Conservation (phyloP, 2,797 vertebrate species). For the Schizothorax lantsangensis region DNA sequence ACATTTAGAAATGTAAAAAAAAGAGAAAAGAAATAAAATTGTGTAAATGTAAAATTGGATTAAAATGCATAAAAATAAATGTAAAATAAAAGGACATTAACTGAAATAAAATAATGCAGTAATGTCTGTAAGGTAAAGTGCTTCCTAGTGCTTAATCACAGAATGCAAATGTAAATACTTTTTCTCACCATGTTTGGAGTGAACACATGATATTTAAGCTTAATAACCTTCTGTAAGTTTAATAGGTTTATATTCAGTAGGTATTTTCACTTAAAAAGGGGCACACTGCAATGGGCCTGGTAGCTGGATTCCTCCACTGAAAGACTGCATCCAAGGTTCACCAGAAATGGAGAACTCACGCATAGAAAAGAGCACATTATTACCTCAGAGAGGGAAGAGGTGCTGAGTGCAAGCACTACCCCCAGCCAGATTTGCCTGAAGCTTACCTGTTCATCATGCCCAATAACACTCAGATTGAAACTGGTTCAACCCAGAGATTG, state of each 20-base stretch:
- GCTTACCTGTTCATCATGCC: background rate
- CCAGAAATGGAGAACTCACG: background rate
- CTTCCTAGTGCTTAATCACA: background rate
- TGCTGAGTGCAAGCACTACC: background rate
- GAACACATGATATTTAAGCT: background rate
- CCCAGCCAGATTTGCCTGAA: background rate
- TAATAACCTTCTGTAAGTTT: background rate
- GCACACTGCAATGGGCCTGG: background rate
- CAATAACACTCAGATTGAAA: background rate
- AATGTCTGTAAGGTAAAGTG: background rate
- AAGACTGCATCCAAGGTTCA: background rate
- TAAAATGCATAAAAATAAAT: background rate
- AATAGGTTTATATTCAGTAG: background rate
- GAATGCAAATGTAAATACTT: background rate
- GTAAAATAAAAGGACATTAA: background rate
- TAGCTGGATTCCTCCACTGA: background rate
- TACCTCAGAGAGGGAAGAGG: background rate
- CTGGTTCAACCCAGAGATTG: background rate
- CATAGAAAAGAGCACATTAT: background rate
- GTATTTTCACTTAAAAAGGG: background rate
- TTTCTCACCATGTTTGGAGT: background rate
- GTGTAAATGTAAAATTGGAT: background rate
- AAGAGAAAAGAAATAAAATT: background rate
- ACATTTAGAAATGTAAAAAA: background rate
- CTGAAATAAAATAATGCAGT: background rate